Base-by-base conservation (phyloP, 2,888 invertebrate genomes). In the Cantharis nigra region DNA sequence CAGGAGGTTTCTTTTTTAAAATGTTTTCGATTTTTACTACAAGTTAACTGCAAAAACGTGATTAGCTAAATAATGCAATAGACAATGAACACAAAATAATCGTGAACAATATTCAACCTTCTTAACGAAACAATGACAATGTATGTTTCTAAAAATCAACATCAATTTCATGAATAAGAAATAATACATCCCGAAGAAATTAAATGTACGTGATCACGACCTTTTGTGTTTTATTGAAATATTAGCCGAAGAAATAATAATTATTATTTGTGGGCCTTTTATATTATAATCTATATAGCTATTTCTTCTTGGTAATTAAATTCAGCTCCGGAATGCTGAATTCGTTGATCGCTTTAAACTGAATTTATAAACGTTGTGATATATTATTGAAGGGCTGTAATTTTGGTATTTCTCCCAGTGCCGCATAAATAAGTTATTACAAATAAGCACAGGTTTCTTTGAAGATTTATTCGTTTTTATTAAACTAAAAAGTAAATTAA, bases 361-460 rank as follows among this genome's bases (percentile, higher is more conserved):
- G 80, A 80, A 77, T 81, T 81, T 82, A 80, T 81, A 82, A 81
- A 81, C 80, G 80, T 77, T 79, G 81, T 82, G 81, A 83, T 85
- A 82, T 82, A 83, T 85, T 84, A 83, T 82, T 82, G 83, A 84
- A 82, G 80, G 81, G 79, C 83, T 84, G 82, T 85, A 85, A 85
- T 85, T 85, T 85, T 80, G 80, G 80, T 80, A 81, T 81, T 80
- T 78, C 79, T 83, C 81, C 78, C 83, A 76, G 80, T 80, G 79
- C 80, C 81, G 80, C 81, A 81, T 84, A 84, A 85, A 84, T 84
- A 84, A 84, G 83, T 84, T 84, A 84, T 83, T 83, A 83, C 83
- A 80, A 83, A 84, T 84, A 85, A 85, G 81, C 81, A 83, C 81
- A 80, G 83, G 83, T 82, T 84, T 83, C 83, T 80, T 82, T 82